Percentiles rank a stretch among this genome's conserved stretches.
These are phyloP conservation scores for Megalurothrips usitatus DNA, from an alignment of 2,888 invertebrate species.

Conservation along the genomic window DNA sequence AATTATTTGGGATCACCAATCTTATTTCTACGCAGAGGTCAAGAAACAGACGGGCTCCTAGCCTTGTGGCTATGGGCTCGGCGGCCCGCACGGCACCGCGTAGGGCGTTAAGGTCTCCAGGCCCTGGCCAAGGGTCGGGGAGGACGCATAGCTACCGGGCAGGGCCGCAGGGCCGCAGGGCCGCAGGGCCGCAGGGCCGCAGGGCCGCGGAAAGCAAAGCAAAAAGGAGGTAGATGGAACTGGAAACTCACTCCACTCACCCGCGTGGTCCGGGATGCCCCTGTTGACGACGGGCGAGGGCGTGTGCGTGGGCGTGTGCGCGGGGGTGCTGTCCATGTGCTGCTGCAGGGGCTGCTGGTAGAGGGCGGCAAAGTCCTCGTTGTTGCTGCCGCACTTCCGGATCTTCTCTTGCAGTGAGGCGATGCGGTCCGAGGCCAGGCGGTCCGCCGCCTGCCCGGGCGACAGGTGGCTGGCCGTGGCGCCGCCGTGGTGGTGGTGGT, in stretches of 20 bases:
- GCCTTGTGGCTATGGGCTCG: constrained; percentile 36
- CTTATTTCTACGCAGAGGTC: no score
- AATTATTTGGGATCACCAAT: no score
- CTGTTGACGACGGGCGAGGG: constrained; percentile 53
- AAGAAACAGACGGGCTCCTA: constrained; percentile 33
- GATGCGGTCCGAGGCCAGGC: constrained; percentile 30
- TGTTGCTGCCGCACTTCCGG: constrained; percentile 36
- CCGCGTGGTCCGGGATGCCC: constrained; percentile 48
- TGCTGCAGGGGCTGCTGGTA: constrained; percentile 33
- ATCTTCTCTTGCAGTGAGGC: constrained; percentile 50
- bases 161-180: no score
- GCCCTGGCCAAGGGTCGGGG: no score
- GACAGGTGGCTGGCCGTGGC: constrained; percentile 30
- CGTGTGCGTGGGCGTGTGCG: constrained; percentile 64
- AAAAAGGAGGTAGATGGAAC: background rate
- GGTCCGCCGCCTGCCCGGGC: background rate
- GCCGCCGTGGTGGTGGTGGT: constrained; percentile 39
- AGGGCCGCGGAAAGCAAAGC: no score
- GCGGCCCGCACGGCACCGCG: constrained; percentile 61
- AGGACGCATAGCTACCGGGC: no score
- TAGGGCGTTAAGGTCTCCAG: constrained; percentile 71
- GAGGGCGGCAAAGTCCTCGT: constrained; percentile 33
- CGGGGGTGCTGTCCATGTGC: constrained; percentile 46
- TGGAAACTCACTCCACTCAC: constrained; percentile 40
- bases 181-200: no score